Evolutionary conservation across 2,888 invertebrate genomes (phyloP), one percentile per base, ranked within the genome.

Genomic region (Philereme transversata): DNA sequence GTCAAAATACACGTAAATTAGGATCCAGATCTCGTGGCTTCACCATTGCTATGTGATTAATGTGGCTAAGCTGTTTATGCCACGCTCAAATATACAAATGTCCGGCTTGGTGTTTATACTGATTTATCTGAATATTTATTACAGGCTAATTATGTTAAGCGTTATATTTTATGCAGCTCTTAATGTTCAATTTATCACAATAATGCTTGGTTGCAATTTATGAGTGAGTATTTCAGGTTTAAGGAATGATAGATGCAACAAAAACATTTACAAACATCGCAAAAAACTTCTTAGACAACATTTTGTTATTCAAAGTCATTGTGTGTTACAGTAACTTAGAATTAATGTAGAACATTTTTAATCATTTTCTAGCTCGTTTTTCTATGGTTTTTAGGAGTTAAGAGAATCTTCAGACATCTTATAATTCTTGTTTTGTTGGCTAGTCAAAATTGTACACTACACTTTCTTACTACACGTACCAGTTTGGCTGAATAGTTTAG

Each of bases 41-140:
- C 11, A 61, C 61, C 47, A 47, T 62, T 36, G 68, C 66, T 63
- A 49, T 69, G 68, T 70, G 55, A 52, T 65, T 35, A 34, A 56
- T 66, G 67, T 68, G 70, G 68, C 66, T 68, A 66, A 62, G 66
- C 63, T 65, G 22, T 53, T 44, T 61, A 48, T 43, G 69, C 69
- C 69, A 65, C 65, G 69, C 69, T 64, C 60, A 45, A 47, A 46
- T 57, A 53, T 57, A 61, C 38, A 58, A 47, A 50, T 40, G 36
- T 60, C 34, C 45, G 63, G 68, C 68, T 67, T 66, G 59, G 50
- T 63, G 63, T 63, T 22, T 62, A 45, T 51, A 45, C 46, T 61
- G 43, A 51, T 57, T 33, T 62, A 51, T 58, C 43, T 48, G 10
- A 40, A 34, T 62, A 63, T 63, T 62, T 58, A 52, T 63, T 56